These are phyloP conservation scores for Xestia sexstrigata DNA, from an alignment of 2,888 invertebrate genomes.

Conservation along the genomic window DNA sequence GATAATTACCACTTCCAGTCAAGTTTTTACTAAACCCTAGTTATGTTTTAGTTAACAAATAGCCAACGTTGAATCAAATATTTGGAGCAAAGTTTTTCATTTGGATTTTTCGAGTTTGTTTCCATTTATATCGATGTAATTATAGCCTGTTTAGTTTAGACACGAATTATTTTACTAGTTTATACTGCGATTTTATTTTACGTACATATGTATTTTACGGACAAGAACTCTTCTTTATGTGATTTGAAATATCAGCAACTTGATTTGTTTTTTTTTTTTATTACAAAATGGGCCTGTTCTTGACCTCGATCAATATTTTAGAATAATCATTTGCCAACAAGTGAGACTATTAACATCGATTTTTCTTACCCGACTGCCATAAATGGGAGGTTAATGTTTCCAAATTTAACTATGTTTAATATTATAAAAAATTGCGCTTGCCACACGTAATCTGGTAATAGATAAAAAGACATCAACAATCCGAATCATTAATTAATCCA, in stretches of 20 bases:
- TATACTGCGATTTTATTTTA: neutral
- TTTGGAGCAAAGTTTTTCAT: constrained; percentile 40
- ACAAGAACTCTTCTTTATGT: neutral
- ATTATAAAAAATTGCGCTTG: neutral
- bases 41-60: constrained; percentile 56
- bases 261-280: neutral
- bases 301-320: no score
- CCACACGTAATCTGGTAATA: neutral
- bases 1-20: constrained; percentile 67
- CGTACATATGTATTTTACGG: neutral
- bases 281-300: no score
- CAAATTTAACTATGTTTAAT: neutral
- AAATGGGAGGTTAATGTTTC: constrained; percentile 10
- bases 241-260: neutral
- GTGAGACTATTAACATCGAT: neutral
- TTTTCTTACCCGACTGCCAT: neutral
- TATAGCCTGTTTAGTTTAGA: constrained; percentile 23
- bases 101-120: constrained; percentile 7
- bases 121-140: constrained; percentile 22
- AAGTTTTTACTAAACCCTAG: constrained; percentile 48
- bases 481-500: no score
- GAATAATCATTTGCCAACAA: neutral
- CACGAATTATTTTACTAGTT: constrained; percentile 28
- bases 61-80: constrained; percentile 49
- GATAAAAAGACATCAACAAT: neutral